phyloP scores from a whole-genome alignment of 1,140 invertebrate genomes.

The Tetramorium simillimum region DNA sequence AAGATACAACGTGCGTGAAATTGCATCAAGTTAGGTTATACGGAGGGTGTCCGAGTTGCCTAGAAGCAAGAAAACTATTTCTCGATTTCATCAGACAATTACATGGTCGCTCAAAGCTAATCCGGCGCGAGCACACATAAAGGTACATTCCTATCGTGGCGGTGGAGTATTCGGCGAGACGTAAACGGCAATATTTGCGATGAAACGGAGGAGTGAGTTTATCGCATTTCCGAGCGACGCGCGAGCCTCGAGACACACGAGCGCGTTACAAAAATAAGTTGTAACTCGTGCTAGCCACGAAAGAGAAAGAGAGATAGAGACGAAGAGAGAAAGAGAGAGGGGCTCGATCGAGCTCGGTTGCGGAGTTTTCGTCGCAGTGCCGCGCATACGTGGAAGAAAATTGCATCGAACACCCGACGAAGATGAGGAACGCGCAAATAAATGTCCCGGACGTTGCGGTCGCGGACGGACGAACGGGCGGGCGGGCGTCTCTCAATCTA shows the following conservation, averaged over 20 bases:
- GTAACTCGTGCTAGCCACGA: slow-evolving; percentile 18
- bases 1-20: background rate
- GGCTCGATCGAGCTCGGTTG: background rate
- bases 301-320: background rate
- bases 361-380: background rate
- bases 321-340: background rate
- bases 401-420: background rate
- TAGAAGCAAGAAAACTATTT: background rate
- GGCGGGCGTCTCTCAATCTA: background rate
- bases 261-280: slow-evolving; percentile 41
- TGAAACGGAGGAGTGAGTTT: background rate
- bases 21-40: background rate
- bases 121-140: background rate
- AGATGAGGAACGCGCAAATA: background rate
- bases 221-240: background rate
- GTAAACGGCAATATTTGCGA: background rate
- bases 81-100: background rate
- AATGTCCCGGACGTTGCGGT: background rate
- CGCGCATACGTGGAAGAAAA: slow-evolving; percentile 18
- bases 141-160: background rate
- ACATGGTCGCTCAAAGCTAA: background rate
- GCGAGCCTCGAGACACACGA: background rate
- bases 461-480: background rate
- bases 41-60: background rate
- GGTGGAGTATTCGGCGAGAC: background rate